Evolutionary conservation across 1,140 invertebrate genomes (phyloP).

Genomic region (Harlomillsia oculata): DNA sequence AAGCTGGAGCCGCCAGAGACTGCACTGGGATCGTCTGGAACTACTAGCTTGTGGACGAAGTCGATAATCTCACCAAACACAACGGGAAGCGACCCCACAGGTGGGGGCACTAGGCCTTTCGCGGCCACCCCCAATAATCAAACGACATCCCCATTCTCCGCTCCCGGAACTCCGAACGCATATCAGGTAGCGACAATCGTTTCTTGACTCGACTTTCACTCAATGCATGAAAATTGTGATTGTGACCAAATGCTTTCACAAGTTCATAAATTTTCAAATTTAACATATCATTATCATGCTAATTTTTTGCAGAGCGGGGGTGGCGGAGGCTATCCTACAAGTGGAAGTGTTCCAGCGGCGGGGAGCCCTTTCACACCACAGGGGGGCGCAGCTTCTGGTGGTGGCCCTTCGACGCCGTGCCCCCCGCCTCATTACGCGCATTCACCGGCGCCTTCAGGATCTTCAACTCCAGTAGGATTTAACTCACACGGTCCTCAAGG

Average conservation of each 20-base stretch:
- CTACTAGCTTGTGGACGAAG: slow-evolving; percentile 36
- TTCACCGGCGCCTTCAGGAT: slow-evolving; percentile 62
- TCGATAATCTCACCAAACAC: slow-evolving; percentile 36
- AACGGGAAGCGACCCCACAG: slow-evolving; percentile 35
- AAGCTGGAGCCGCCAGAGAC: slow-evolving; percentile 36
- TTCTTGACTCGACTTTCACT: no score
- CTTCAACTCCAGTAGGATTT: slow-evolving; percentile 50
- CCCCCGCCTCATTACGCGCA: slow-evolving; percentile 57
- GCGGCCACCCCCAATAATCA: slow-evolving; percentile 36
- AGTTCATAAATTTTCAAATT: no score
- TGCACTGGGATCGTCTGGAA: slow-evolving; percentile 34
- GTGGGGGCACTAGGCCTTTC: slow-evolving; percentile 33
- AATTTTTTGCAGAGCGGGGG: slow-evolving; percentile 23
- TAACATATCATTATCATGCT: no score
- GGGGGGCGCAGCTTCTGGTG: slow-evolving; percentile 54
- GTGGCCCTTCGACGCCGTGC: slow-evolving; percentile 45
- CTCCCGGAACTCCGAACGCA: slow-evolving; percentile 33
- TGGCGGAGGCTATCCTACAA: slow-evolving; percentile 30
- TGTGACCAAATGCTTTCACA: background rate
- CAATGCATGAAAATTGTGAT: background rate
- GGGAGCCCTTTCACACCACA: slow-evolving; percentile 40
- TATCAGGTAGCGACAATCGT: slow-evolving; percentile 19
- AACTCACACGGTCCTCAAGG: slow-evolving; percentile 34
- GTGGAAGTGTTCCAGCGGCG: slow-evolving; percentile 32
- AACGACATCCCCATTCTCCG: slow-evolving; percentile 36